These are phyloP conservation scores for Archips crataeganus DNA, from an alignment of 2,888 invertebrate species.

Conservation along the genomic window DNA sequence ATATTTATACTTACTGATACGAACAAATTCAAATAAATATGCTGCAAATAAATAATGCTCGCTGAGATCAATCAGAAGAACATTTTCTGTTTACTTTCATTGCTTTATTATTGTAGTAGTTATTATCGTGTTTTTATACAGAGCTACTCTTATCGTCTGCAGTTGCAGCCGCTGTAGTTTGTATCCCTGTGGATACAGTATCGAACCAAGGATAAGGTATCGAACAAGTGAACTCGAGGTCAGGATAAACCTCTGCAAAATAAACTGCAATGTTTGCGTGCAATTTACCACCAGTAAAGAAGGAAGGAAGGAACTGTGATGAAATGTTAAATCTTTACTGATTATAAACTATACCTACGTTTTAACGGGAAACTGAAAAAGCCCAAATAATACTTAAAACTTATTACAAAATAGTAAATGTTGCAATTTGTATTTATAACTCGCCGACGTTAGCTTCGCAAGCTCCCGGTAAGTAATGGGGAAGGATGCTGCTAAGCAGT, in stretches of 20 bases:
- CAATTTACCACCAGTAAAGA: neutral
- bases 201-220: slow-evolving; percentile 1
- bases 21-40: neutral
- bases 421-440: slow-evolving; percentile 18
- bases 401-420: slow-evolving; percentile 8
- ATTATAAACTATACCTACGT: neutral
- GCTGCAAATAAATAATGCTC: neutral
- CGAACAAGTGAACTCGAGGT: slow-evolving; percentile 14
- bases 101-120: neutral
- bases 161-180: neutral
- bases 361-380: neutral
- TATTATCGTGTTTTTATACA: neutral
- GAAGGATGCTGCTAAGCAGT: slow-evolving; percentile 68
- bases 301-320: neutral
- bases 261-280: slow-evolving; percentile 5
- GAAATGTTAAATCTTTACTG: neutral
- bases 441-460: slow-evolving; percentile 47
- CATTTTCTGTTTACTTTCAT: neutral
- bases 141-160: neutral
- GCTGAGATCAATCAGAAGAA: neutral
- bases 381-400: slow-evolving; percentile 2
- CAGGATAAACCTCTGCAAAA: neutral
- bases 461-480: slow-evolving; percentile 57
- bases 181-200: slow-evolving; percentile 13
- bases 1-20: neutral